Evolutionary conservation across 2,888 invertebrate species (phyloP), one percentile per base, ranked within the genome.

Genomic region (Lordiphosa andalusiaca): DNA sequence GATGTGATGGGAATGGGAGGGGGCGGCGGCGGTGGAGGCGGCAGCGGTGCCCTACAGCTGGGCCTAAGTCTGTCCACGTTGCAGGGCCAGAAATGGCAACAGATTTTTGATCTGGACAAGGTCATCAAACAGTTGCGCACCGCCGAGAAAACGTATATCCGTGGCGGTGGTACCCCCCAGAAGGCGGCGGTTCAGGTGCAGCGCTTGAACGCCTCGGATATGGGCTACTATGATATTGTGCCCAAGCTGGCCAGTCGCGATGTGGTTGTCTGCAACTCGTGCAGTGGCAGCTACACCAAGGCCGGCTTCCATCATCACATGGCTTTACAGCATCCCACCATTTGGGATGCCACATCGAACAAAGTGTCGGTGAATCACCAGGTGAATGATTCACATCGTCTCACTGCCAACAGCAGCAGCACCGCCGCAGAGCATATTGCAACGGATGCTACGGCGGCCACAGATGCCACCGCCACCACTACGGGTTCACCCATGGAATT

Each of bases 221-320:
- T 95, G 92, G 92, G 92, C 73, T 91, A 95, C 56, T 95, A 94
- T 89, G 95, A 95, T 44, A 91, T 94, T 80, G 94, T 94, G 83
- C 95, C 95, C 21, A 94, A 94, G 83, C 92, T 93, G 89, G 95
- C 95, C 89, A 91, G 92, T 65, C 92, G 95, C 77, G 93, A 93
- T 87, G 93, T 94, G 63, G 94, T 95, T 61, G 92, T 95, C 74
- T 95, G 95, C 89, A 94, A 94, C 89, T 91, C 93, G 88, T 95
- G 95, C 88, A 93, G 93, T 70, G 92, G 93, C 71, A 92, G 93
- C 86, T 93, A 95, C 76, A 95, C 95, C 90, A 94, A 94, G 76
- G 93, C 94, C 88, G 95, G 95, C 48, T 92, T 94, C 51, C 93
- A 93, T 82, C 92, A 93, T 86, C 95, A 95, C 88, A 92, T 95